Percentiles rank a stretch among this genome's conserved stretches.
phyloP scores from a whole-genome alignment of 2,888 invertebrate species.

The Thysanoteuthis rhombus region DNA sequence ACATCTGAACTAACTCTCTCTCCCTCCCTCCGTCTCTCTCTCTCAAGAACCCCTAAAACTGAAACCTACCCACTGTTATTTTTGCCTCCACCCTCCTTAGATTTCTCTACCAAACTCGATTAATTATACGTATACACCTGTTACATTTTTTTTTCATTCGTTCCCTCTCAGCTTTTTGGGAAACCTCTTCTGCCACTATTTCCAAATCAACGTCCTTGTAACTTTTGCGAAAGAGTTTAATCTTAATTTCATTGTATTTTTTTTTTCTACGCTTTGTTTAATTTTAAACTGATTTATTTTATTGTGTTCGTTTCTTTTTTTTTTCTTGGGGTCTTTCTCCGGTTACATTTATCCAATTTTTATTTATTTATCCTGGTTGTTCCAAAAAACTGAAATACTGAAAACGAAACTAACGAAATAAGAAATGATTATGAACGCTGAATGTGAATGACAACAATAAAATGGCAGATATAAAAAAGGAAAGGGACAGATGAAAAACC shows the following conservation, averaged over 20 bases:
- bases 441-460: neutral
- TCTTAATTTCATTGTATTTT: neutral
- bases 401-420: neutral
- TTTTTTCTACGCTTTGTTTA: neutral
- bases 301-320: neutral
- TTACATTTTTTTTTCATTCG: neutral
- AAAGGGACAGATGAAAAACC: no score
- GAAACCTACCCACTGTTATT: neutral
- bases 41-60: neutral
- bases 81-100: neutral
- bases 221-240: neutral
- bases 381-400: neutral
- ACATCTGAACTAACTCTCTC: neutral
- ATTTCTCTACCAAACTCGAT: neutral
- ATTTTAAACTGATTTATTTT: neutral
- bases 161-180: no score
- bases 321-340: neutral
- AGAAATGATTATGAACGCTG: neutral
- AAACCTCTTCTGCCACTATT: neutral
- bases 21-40: no score
- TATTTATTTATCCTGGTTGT: neutral
- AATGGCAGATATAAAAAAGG: neutral
- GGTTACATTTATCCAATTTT: neutral
- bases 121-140: neutral
- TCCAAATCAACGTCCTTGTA: neutral